A percentile compares a stretch with the other conserved stretches of the same genome.
phyloP scores from a whole-genome alignment of 2,797 vertebrate species.

The Scomberomorus guttatus region DNA sequence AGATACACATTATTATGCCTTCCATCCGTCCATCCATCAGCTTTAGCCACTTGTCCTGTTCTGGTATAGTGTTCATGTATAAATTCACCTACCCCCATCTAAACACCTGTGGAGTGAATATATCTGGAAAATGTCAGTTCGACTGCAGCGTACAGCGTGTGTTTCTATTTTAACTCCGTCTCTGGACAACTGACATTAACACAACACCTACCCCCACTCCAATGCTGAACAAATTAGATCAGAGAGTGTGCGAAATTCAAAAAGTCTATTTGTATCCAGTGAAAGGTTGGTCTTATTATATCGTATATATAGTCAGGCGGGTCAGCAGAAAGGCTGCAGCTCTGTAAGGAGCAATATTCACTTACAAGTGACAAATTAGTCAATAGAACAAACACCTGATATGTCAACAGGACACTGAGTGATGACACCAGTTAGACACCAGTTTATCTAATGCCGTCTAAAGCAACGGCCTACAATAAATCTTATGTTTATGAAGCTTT shows the following conservation, averaged over 20 bases:
- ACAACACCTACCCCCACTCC: not conserved
- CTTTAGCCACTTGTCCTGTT: not conserved
- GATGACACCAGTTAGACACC: not conserved
- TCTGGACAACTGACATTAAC: not conserved
- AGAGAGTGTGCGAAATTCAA: constrained; percentile 18
- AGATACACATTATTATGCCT: not conserved
- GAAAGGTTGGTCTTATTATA: constrained; percentile 32
- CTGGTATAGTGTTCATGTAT: not conserved
- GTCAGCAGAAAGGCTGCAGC: constrained; percentile 10
- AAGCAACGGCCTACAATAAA: not conserved
- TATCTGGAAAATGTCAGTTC: not conserved
- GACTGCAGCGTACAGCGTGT: not conserved
- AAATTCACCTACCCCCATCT: not conserved
- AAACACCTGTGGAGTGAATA: not conserved
- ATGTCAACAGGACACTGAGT: not conserved
- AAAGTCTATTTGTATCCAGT: constrained; percentile 26
- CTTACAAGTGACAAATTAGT: not conserved
- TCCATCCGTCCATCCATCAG: not conserved
- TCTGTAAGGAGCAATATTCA: not conserved
- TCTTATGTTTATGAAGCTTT: not conserved
- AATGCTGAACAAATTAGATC: not conserved
- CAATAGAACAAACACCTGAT: not conserved
- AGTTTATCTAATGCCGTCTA: not conserved
- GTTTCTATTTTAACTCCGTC: constrained; percentile 27
- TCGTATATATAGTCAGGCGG: constrained; percentile 6